Evolutionary conservation across 2,113 vertebrate genomes (phyloP), one percentile per base, ranked within the genome.

Genomic region (Clupea harengus): DNA sequence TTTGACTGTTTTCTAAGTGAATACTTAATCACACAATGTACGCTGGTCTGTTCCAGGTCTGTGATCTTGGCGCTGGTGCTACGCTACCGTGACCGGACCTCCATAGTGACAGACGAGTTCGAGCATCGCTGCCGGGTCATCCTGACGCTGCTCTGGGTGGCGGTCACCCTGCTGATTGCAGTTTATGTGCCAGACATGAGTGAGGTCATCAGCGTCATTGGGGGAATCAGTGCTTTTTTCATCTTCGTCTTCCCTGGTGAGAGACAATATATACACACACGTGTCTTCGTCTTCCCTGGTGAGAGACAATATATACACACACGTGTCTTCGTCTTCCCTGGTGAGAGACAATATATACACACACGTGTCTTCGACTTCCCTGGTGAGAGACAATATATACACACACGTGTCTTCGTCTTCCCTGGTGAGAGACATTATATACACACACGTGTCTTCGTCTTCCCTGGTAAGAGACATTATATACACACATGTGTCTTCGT

Each of bases 271-370:
- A 75, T 49, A 85, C 45, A 81, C 18, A 54, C 72, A 45, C n/a
- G n/a, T n/a, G n/a, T 99, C 92, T 99, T 99, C 89, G 96, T 97
- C 86, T 99, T 99, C 88, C 98, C 98, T 89, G 98, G 98, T 97
- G 92, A 83, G 85, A 85, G 84, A 90, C n/a, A 81, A 47, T 6
- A 82, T 18, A 75, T 49, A 85, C 45, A 81, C 18, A 54, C n/a
- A n/a, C n/a, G n/a, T n/a, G n/a, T 99, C 92, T 99, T 99, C 89
- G 96, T 97, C 86, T 99, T 99, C 88, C 98, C 98, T 89, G 98
- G 98, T 97, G 92, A 83, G 85, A 85, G 84, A 90, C n/a, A 81
- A 47, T 6, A 82, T 18, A 75, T 49, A 85, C 45, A 81, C 18
- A 54, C n/a, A n/a, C n/a, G n/a, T n/a, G n/a, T 99, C 92, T 99